A percentile compares a stretch with the other conserved stretches of the same genome.
phyloP scores from a whole-genome alignment of 1,140 invertebrate genomes.

The Nomia melanderi region DNA sequence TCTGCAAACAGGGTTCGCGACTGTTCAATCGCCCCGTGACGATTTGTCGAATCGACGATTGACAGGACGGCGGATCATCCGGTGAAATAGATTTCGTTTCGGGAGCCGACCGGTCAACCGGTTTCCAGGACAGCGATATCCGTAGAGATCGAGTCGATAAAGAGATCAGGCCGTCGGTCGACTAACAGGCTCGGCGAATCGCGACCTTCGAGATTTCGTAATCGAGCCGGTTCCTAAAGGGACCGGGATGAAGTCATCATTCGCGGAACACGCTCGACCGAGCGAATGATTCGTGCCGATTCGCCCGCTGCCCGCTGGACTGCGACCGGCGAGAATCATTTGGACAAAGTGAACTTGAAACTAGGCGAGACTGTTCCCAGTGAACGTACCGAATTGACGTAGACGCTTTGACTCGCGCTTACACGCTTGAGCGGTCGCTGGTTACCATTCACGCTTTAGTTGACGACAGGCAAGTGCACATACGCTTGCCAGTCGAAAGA shows the following conservation, averaged over 20 bases:
- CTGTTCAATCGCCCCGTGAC: too few species aligned
- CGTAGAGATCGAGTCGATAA: neutral
- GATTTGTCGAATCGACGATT: too few species aligned
- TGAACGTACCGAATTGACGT: neutral
- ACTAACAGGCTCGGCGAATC: neutral
- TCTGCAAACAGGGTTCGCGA: too few species aligned
- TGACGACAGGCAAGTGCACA: neutral
- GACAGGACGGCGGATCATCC: too few species aligned
- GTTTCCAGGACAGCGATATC: neutral
- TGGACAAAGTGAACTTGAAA: neutral
- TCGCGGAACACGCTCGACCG: neutral
- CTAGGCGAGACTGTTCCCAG: neutral
- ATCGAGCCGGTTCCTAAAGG: neutral
- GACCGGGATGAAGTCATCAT: conserved; percentile 1
- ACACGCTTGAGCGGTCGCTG: neutral
- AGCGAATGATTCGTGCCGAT: neutral
- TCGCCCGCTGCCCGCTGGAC: neutral
- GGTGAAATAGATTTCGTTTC: too few species aligned
- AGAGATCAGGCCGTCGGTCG: neutral
- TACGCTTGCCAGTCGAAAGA: too few species aligned
- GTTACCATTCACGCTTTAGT: neutral
- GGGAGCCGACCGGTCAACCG: neutral
- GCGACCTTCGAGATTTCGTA: conserved; percentile 4
- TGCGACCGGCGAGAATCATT: neutral
- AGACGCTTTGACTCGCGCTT: neutral